Evolutionary conservation across 2,888 invertebrate species (phyloP).

Genomic region (Syritta pipiens): DNA sequence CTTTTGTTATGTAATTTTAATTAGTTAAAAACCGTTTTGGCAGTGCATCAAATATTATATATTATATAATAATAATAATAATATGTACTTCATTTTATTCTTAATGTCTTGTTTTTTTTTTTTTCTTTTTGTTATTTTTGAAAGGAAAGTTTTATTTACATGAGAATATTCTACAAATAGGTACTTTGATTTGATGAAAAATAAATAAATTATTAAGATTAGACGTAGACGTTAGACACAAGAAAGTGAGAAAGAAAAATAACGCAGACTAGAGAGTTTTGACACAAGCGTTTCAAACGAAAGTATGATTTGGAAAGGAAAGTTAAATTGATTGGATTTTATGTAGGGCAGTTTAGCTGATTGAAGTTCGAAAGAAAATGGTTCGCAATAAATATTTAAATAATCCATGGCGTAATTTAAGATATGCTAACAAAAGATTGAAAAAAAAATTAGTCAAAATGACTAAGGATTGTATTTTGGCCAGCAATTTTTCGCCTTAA

Average conservation of each 20-base stretch:
- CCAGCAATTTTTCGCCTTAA: no score
- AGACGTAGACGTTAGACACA: conserved; percentile 11
- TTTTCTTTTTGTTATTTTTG: conserved; percentile 17
- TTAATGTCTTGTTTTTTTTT: conserved; percentile 29
- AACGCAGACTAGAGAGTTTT: conserved; percentile 1
- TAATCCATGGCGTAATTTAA: no score
- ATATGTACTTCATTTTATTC: conserved; percentile 61
- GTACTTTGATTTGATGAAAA: conserved; percentile 67
- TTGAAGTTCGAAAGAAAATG: no score
- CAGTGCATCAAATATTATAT: conserved; percentile 72
- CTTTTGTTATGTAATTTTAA: conserved; percentile 64
- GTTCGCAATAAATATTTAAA: no score
- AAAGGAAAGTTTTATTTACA: conserved; percentile 57
- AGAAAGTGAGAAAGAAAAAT: conserved; percentile 8
- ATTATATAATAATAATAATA: conserved; percentile 70
- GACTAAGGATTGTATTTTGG: no score
- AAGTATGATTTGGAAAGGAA: not conserved
- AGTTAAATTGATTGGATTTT: not conserved
- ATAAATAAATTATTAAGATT: conserved; percentile 31
- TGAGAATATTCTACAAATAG: conserved; percentile 62
- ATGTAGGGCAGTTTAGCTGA: conserved; percentile 2
- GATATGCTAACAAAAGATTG: no score
- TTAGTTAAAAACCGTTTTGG: conserved; percentile 72
- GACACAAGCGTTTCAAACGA: not conserved
- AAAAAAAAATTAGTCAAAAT: no score